A percentile compares a stretch with the other conserved stretches of the same genome.
Evolutionary conservation across 2,888 invertebrate genomes (phyloP).

Genomic region (Erebia epiphron): DNA sequence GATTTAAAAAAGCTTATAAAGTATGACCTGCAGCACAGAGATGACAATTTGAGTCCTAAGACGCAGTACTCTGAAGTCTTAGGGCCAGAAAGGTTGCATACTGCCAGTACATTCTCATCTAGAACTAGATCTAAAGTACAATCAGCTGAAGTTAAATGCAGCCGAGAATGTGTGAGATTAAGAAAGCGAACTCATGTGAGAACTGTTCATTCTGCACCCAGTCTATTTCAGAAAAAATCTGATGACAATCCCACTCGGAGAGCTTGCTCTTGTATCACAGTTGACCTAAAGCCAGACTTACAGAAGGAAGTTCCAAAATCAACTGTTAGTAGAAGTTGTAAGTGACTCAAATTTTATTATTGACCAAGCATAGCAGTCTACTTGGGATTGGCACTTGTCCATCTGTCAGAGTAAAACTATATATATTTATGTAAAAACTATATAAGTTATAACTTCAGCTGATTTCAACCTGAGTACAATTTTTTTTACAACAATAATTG

Average conservation of each 20-base stretch:
- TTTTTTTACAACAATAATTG: too few relatives aligned
- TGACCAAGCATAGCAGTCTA: neutral
- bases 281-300: conserved; percentile 58
- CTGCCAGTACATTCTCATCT: conserved; percentile 76
- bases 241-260: conserved; percentile 56
- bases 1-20: conserved; percentile 87
- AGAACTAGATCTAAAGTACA: conserved; percentile 61
- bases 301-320: conserved; percentile 49
- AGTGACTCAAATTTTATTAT: conserved; percentile 44
- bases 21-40: conserved; percentile 78
- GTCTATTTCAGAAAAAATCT: conserved; percentile 49
- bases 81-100: conserved; percentile 72
- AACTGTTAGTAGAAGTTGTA: conserved; percentile 62
- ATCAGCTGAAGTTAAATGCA: conserved; percentile 52
- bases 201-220: conserved; percentile 65
- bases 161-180: conserved; percentile 54
- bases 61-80: conserved; percentile 25
- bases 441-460: too few relatives aligned
- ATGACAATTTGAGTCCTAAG: conserved; percentile 45
- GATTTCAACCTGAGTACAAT: too few relatives aligned
- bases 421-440: too few relatives aligned
- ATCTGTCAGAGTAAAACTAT: too few relatives aligned
- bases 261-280: conserved; percentile 67
- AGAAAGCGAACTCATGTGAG: conserved; percentile 47
- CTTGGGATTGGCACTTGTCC: too few relatives aligned